A percentile compares a stretch with the other conserved stretches of the same genome.
phyloP scores from a whole-genome alignment of 2,113 vertebrate species.

The Panthera tigris region DNA sequence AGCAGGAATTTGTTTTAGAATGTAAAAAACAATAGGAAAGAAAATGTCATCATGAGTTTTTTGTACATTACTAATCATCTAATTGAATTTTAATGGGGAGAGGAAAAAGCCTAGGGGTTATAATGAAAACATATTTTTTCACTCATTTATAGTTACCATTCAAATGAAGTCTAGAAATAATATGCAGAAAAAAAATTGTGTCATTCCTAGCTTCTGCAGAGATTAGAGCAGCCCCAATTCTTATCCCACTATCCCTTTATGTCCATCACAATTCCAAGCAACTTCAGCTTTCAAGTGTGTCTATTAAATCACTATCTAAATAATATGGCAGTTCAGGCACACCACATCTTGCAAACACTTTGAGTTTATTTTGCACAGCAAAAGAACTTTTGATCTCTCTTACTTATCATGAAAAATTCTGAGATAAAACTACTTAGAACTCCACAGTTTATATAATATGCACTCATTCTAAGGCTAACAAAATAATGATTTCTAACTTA shows the following conservation, averaged over 20 bases:
- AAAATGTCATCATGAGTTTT: conserved; percentile 11
- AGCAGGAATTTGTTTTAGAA: not conserved
- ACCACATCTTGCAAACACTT: not conserved
- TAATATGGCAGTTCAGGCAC: not conserved
- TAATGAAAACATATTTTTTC: conserved; percentile 32
- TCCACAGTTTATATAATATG: not conserved
- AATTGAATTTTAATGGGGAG: conserved; percentile 48
- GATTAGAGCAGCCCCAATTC: not conserved
- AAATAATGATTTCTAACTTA: not conserved
- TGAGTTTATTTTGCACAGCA: not conserved
- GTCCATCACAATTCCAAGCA: not conserved
- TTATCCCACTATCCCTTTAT: not conserved
- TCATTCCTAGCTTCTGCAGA: not conserved
- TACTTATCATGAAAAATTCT: not conserved
- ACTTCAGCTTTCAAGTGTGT: not conserved
- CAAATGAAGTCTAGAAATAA: not conserved
- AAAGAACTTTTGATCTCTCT: not conserved
- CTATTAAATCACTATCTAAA: not conserved
- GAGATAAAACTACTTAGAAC: not conserved
- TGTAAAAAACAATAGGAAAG: not conserved
- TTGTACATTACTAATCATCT: conserved; percentile 7
- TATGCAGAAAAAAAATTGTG: not conserved
- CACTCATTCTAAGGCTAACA: not conserved
- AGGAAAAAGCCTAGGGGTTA: not conserved
- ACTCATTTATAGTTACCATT: conserved; percentile 32